Percentiles rank a stretch among this genome's conserved stretches.
These are phyloP conservation scores for Lepeophtheirus salmonis DNA, from an alignment of 1,140 invertebrate species.

Conservation along the genomic window DNA sequence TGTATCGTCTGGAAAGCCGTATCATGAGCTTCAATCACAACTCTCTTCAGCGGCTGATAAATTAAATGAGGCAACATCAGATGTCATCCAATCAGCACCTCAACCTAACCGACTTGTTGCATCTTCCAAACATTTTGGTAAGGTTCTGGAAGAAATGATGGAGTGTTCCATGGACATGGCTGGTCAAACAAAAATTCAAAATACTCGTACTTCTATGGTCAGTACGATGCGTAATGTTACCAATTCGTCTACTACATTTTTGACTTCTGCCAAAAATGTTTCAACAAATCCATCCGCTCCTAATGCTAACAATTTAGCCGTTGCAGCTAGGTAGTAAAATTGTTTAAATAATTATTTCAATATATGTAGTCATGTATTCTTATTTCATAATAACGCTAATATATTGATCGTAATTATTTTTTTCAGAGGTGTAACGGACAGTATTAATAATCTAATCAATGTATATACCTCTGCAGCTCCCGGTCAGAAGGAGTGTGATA, in stretches of 20 bases:
- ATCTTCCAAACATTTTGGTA: conserved; percentile 49
- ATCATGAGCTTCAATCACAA: conserved; percentile 64
- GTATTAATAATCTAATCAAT: conserved; percentile 71
- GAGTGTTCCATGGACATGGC: conserved; percentile 60
- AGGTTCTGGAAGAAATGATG: conserved; percentile 53
- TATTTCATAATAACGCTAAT: conserved; percentile 18
- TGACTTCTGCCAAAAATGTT: conserved; percentile 67
- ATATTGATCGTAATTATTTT: neutral
- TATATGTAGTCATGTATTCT: conserved; percentile 13
- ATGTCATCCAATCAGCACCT: conserved; percentile 48
- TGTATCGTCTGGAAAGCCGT: conserved; percentile 47
- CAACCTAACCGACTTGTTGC: conserved; percentile 44
- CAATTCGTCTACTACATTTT: conserved; percentile 62
- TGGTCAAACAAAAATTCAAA: conserved; percentile 44
- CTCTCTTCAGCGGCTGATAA: conserved; percentile 57
- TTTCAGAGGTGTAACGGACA: conserved; percentile 57
- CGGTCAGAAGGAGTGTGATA: conserved; percentile 89
- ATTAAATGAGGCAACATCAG: conserved; percentile 58
- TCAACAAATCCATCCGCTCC: conserved; percentile 70
- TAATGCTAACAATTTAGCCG: conserved; percentile 65
- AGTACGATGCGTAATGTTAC: conserved; percentile 67
- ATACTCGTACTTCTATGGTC: conserved; percentile 54
- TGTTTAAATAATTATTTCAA: conserved; percentile 7
- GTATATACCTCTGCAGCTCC: conserved; percentile 59
- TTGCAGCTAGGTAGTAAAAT: conserved; percentile 45